Base-by-base conservation (phyloP, 1,140 invertebrate genomes). In the Hycleus cichorii region DNA sequence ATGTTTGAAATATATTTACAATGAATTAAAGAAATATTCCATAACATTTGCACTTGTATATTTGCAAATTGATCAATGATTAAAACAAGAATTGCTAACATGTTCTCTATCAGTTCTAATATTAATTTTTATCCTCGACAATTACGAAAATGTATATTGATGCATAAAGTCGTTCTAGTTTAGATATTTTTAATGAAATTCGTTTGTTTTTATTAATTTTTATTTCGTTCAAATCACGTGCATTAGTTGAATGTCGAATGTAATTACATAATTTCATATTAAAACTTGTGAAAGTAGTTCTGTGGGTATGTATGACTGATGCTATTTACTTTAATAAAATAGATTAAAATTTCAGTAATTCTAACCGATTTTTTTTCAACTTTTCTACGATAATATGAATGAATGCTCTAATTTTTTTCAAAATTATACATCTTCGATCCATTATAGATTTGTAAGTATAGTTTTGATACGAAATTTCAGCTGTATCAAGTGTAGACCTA, bases 261-360 rank as follows among this genome's bases (percentile, higher is more conserved):
- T 53, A 53, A 53, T 53, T 46, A 45, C 43, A 53, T 53, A 53
- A 53, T 53, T 53, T 53, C 51, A 45, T 53, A 53, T 53, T 53
- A 42, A 46, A 32, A 53, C 45, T 53, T 53, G 27, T 53, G 46
- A 53, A 52, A 53, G 51, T 53, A 53, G 51, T 53, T 53, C 43
- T 53, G 51, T 53, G 51, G 51, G 51, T 53, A 53, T 53, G 51
- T 53, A 53, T 53, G 51, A 53, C 51, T 53, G 51, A 53, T 53
- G 51, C 51, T 53, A 53, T 53, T 53, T 53, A 53, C 44, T 46
- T 53, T 53, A 53, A 53, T 53, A 53, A 53, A 53, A 32, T 32
- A 32, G 32, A 18, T 18, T 18, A 18, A 18, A 1, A 18, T 18
- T 18, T 18, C 18, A 18, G 18, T 18, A 18, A 18, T 18, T 18